These are phyloP conservation scores for Aleiodes testaceus DNA, from an alignment of 2,888 invertebrate species.

Conservation along the genomic window DNA sequence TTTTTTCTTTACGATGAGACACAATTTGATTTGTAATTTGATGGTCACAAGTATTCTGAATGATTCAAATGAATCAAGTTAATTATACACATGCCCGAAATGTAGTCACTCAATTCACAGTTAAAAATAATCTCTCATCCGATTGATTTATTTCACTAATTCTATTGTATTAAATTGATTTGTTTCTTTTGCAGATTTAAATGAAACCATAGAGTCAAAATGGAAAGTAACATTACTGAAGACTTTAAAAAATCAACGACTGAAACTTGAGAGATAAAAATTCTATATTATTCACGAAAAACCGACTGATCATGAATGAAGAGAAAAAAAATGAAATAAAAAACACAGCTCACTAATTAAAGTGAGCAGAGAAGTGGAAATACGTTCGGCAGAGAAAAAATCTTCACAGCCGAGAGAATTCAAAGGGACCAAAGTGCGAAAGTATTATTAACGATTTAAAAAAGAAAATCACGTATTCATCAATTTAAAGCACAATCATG, in stretches of 20 bases:
- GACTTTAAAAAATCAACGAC: not conserved
- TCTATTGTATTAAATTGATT: not conserved
- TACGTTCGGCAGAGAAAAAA: not conserved
- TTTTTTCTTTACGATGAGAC: too few species aligned
- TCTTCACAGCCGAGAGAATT: not conserved
- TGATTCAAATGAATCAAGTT: too few species aligned
- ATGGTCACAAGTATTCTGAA: too few species aligned
- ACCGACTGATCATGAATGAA: slow-evolving; percentile 11
- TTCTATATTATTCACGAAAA: not conserved
- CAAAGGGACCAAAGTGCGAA: slow-evolving; percentile 17
- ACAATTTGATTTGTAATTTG: too few species aligned
- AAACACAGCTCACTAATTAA: slow-evolving; percentile 5
- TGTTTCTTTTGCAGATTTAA: not conserved
- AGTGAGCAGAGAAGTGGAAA: not conserved
- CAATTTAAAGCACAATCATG: not conserved
- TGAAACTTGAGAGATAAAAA: not conserved
- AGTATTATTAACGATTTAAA: not conserved
- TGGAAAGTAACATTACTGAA: not conserved
- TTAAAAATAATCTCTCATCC: too few species aligned
- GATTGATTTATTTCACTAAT: not conserved
- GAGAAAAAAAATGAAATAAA: not conserved
- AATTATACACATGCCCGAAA: too few species aligned
- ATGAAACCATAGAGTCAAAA: not conserved
- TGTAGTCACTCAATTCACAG: too few species aligned
- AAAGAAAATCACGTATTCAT: not conserved